These are phyloP conservation scores for Drosophila kanapiae DNA, from an alignment of 1,140 invertebrate genomes.

Conservation along the genomic window DNA sequence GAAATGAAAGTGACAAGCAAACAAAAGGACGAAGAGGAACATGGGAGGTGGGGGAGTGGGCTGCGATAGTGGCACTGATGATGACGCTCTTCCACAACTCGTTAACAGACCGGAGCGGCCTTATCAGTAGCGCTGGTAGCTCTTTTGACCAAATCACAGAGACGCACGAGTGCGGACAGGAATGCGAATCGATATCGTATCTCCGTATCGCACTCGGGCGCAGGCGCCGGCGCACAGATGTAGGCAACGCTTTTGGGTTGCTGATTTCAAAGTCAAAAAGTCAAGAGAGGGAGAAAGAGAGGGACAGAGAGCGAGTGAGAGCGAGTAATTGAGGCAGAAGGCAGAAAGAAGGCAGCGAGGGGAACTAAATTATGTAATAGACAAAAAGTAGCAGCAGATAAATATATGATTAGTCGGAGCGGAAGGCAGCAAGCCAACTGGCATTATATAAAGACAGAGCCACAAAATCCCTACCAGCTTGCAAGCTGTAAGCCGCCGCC, in stretches of 20 bases:
- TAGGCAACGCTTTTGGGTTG: slow-evolving; percentile 60
- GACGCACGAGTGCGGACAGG: slow-evolving; percentile 10
- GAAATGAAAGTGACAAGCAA: slow-evolving; percentile 62
- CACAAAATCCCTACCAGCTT: slow-evolving; percentile 6
- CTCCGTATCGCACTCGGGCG: slow-evolving; percentile 27
- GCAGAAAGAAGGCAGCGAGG: slow-evolving; percentile 1
- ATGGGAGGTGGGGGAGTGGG: background rate
- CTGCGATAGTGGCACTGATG: slow-evolving; percentile 17
- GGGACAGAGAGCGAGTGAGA: slow-evolving; percentile 8
- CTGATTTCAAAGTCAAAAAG: slow-evolving; percentile 82
- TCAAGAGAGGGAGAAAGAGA: slow-evolving; percentile 61
- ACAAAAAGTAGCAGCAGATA: slow-evolving; percentile 66
- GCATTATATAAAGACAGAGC: slow-evolving; percentile 49
- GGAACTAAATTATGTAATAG: slow-evolving; percentile 72
- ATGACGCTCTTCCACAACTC: slow-evolving; percentile 54
- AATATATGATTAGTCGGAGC: slow-evolving; percentile 73
- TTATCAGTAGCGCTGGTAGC: slow-evolving; percentile 32
- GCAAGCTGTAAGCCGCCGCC: slow-evolving; percentile 2
- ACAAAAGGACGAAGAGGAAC: slow-evolving; percentile 45
- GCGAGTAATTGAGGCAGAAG: slow-evolving; percentile 2
- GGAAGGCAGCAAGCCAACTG: slow-evolving; percentile 48
- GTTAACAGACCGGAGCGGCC: slow-evolving; percentile 42
- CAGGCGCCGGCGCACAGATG: slow-evolving; percentile 66
- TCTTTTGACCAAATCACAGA: slow-evolving; percentile 21
- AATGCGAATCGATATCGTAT: slow-evolving; percentile 50